Evolutionary conservation across 2,113 vertebrate species (phyloP), one percentile per base, ranked within the genome.

Genomic region (Sturnira hondurensis): DNA sequence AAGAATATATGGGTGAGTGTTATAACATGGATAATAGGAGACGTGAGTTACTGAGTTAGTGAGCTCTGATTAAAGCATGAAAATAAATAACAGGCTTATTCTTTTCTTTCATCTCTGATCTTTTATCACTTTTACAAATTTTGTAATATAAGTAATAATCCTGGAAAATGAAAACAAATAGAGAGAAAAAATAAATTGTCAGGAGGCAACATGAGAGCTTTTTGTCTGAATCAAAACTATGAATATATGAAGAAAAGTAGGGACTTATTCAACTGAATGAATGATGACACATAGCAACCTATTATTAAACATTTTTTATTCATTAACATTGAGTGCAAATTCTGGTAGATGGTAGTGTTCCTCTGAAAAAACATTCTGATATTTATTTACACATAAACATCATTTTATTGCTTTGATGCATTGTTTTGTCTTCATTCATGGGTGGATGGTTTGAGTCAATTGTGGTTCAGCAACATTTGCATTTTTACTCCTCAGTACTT

Each of bases 401-500:
- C 5, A 1, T 95, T 96, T 76, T 74, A 78, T 68, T 85, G 33
- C 12, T 71, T 95, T 77, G 26, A 81, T 96, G 26, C 82, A 61
- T 61, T 71, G 26, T 56, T 81, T 90, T 47, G 3, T 95, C 71
- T 92, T 63, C 56, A 31, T 96, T 88, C 28, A 77, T 47, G 54
- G 43, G 67, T 93, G 54, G 71, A 89, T 92, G 47, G 85, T 13
- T 50, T 88, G 70, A 93, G 50, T 85, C 63, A 85, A 41, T 41
- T 77, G 80, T 90, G 41, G 63, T 5, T 7, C 31, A 70, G 52
- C 3, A 58, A 26, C 47, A 63, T 88, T 96, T 74, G 11, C 50
- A 91, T 88, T 95, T 95, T 47, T 89, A 47, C 41, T 83, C 38
- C 80, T 90, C 45, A 92, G 8, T 56, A 33, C 31, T 95, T 92